Evolutionary conservation across 1,140 invertebrate species (phyloP), one percentile per base, ranked within the genome.

Genomic region (Campoletis sonorensis): DNA sequence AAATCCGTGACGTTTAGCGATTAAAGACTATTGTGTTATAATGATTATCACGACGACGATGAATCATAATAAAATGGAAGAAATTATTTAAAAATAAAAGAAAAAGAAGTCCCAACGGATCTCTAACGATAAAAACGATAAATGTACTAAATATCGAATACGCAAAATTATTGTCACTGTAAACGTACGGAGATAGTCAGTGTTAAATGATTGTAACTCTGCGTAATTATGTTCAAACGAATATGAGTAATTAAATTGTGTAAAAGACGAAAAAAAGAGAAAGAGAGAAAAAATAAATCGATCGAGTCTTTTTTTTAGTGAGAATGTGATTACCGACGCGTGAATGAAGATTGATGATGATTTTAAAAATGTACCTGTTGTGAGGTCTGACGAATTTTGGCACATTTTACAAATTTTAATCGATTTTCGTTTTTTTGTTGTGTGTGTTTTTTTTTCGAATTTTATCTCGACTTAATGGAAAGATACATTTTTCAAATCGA

Each of bases 151-250:
- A 71, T 68, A 82, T 70, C 51, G 37, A 82, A 78, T 76, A 78
- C 27, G 54, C 45, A 79, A 61, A 51, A 58, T 85, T 84, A 85
- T 76, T 86, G 79, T 82, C 77, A 81, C 83, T 84, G 82, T 87
- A 85, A 67, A 86, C 80, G 82, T 84, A 87, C 49, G 78, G 78
- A 67, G 81, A 80, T 87, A 87, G 83, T 87, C 82, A 81, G 79
- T 86, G 84, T 85, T 81, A 86, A 84, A 58, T 80, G 61, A 67
- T 67, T 75, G 33, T 75, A 54, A 75, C 49, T 75, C 37, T 75
- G 49, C 33, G 72, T 11, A 40, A 75, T 75, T 23, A 75, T 26
- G 49, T 75, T 23, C 21, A 49, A 75, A 49, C 26, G 71, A 26
- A 73, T 73, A 73, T 7, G 54, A 18, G 54, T 45, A 45, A 37